A percentile compares a stretch with the other conserved stretches of the same genome.
These are phyloP conservation scores for Furcifer pardalis DNA, from an alignment of 2,797 vertebrate genomes.

Conservation along the genomic window DNA sequence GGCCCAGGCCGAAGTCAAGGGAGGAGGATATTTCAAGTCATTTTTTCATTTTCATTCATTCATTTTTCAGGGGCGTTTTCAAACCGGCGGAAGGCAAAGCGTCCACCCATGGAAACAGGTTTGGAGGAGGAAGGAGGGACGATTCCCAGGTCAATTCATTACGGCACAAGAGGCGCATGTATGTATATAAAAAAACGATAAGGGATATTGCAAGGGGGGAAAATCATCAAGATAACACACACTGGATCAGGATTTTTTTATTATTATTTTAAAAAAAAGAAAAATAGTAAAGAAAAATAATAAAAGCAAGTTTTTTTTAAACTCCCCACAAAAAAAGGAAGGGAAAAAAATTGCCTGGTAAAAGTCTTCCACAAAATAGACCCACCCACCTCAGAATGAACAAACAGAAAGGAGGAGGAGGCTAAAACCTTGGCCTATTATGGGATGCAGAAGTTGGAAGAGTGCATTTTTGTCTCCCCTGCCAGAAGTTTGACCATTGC, in stretches of 20 bases:
- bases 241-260: slow-evolving; percentile 75
- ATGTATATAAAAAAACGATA: slow-evolving; percentile 85
- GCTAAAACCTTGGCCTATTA: neutral
- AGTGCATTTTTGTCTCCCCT: no score
- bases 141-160: slow-evolving; percentile 87
- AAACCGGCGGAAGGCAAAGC: slow-evolving; percentile 63
- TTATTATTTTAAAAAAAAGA: slow-evolving; percentile 69
- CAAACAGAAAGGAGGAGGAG: neutral
- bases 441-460: no score
- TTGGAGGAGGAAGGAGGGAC: slow-evolving; percentile 55
- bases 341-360: neutral
- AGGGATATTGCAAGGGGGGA: slow-evolving; percentile 94
- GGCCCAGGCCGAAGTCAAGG: no score
- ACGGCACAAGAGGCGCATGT: slow-evolving; percentile 93
- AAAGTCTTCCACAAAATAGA: slow-evolving; percentile 37
- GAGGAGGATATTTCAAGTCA: neutral
- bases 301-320: no score
- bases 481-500: no score
- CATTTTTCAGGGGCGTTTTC: slow-evolving; percentile 63
- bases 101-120: slow-evolving; percentile 69
- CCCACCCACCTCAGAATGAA: slow-evolving; percentile 54
- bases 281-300: slow-evolving; percentile 1
- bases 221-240: slow-evolving; percentile 87
- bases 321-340: no score
- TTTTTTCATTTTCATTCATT: no score